Conservation (phyloP, 2,888 invertebrate genomes). For the Drosophila rellima region DNA sequence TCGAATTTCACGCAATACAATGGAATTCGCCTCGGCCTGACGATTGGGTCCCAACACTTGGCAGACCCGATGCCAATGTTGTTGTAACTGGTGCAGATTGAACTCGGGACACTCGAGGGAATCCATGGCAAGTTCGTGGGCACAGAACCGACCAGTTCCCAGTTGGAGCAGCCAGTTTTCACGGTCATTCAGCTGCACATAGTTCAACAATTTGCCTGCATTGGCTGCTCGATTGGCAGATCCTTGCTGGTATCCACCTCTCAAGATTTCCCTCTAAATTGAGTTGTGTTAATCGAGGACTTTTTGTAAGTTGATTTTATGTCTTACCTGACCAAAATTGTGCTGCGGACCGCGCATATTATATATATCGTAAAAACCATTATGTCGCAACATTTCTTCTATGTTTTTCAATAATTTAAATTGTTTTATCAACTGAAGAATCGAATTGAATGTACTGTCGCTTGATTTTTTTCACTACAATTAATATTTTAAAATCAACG, state of each 20-base stretch:
- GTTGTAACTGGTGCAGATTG: constrained; percentile 1
- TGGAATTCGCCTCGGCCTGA: not conserved
- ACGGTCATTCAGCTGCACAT: not conserved
- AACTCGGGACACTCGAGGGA: constrained; percentile 8
- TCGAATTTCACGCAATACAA: constrained; percentile 7
- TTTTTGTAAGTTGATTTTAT: too few relatives aligned
- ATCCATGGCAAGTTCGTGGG: constrained; percentile 25
- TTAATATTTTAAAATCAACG: not conserved
- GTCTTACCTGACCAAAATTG: constrained; percentile 5
- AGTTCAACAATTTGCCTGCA: not conserved
- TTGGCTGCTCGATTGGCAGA: not conserved
- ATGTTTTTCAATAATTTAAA: too few relatives aligned
- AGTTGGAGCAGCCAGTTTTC: constrained; percentile 19
- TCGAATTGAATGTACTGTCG: not conserved
- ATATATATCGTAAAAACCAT: not conserved
- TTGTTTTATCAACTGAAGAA: not conserved
- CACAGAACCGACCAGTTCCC: constrained; percentile 6
- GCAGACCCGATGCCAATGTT: not conserved
- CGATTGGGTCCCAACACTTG: constrained; percentile 5
- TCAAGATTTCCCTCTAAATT: not conserved
- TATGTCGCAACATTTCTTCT: constrained; percentile 9
- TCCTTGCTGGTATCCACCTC: not conserved
- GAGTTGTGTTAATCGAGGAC: not conserved
- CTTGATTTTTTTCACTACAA: not conserved
- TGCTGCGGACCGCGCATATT: not conserved